phyloP scores from a whole-genome alignment of 1,140 invertebrate genomes.

The Cherax quadricarinatus region DNA sequence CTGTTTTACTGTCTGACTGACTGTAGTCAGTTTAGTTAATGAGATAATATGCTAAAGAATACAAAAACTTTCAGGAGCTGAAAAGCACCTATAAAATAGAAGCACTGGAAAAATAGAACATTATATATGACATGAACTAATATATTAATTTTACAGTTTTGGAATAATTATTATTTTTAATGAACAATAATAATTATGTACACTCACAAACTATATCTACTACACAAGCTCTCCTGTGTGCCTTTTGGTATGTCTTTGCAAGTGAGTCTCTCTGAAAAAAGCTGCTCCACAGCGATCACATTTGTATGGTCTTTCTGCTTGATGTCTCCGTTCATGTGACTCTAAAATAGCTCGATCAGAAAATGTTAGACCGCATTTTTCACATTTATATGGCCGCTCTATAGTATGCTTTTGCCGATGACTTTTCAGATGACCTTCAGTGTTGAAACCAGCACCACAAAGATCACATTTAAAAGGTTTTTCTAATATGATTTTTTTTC shows the following conservation, averaged over 20 bases:
- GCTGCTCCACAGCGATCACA: constrained; percentile 63
- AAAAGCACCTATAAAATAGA: too few species aligned
- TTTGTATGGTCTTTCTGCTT: constrained; percentile 57
- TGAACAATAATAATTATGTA: background rate
- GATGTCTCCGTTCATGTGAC: constrained; percentile 60
- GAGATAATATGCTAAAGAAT: too few species aligned
- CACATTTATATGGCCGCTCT: constrained; percentile 57
- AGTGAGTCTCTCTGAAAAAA: constrained; percentile 57
- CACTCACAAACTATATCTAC: background rate
- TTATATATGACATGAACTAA: too few species aligned
- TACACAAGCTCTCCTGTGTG: constrained; percentile 59
- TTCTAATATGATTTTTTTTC: constrained; percentile 63
- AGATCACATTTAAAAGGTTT: constrained; percentile 62
- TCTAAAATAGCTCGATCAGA: constrained; percentile 45
- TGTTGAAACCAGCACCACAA: constrained; percentile 60
- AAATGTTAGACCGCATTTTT: constrained; percentile 60
- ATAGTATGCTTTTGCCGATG: constrained; percentile 53
- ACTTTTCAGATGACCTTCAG: constrained; percentile 57
- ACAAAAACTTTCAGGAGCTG: too few species aligned
- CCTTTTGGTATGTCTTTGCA: constrained; percentile 55
- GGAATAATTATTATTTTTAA: too few species aligned
- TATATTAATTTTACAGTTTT: too few species aligned
- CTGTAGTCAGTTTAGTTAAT: too few species aligned
- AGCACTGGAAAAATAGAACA: too few species aligned
- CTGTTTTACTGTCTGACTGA: too few species aligned